Percentiles rank a stretch among this genome's conserved stretches.
These are phyloP conservation scores for Dicaeum eximium DNA, from an alignment of 2,113 vertebrate species.

Conservation along the genomic window DNA sequence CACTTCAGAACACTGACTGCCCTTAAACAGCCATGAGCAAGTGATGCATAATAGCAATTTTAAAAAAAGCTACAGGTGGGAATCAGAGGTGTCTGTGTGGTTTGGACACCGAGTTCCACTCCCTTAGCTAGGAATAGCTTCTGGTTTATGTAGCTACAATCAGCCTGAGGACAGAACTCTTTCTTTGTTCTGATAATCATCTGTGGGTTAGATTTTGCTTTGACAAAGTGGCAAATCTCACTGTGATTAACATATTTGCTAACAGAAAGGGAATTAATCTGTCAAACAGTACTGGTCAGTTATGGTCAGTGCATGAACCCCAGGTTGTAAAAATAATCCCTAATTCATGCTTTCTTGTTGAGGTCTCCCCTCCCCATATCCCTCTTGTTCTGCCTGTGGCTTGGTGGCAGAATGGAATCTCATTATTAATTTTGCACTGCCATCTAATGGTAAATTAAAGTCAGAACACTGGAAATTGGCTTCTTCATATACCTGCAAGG, in stretches of 20 bases:
- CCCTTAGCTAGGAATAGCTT: background rate
- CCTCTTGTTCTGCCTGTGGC: background rate
- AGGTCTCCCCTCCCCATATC: background rate
- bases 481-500: background rate
- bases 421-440: slow-evolving; percentile 12
- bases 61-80: background rate
- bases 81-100: background rate
- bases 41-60: background rate
- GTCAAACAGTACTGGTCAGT: background rate
- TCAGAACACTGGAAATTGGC: background rate
- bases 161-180: background rate
- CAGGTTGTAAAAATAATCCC: background rate
- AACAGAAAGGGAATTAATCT: background rate
- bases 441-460: slow-evolving; percentile 42
- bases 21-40: background rate
- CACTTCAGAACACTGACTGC: background rate
- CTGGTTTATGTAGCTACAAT: background rate
- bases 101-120: background rate
- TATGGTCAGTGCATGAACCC: background rate
- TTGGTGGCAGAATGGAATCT: background rate
- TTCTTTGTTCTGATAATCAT: background rate
- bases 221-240: background rate
- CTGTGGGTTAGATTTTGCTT: background rate
- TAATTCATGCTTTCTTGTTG: background rate
- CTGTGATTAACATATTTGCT: background rate